Evolutionary conservation across 2,888 invertebrate genomes (phyloP).

Genomic region (Tachina lurida): DNA sequence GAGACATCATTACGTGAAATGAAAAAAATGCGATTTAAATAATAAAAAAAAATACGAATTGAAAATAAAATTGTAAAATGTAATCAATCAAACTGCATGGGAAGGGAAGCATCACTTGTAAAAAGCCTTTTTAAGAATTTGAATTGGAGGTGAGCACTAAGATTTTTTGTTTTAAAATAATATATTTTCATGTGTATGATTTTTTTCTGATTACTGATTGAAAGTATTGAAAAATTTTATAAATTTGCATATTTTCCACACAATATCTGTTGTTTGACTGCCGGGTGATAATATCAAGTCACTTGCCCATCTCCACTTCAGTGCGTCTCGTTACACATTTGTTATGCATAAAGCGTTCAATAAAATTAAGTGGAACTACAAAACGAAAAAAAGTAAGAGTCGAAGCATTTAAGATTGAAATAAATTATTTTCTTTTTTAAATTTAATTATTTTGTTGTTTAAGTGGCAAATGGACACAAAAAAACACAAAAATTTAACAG

Average conservation of each 20-base stretch:
- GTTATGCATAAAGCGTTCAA: conserved; percentile 56
- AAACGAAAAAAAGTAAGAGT: conserved; percentile 24
- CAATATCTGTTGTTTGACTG: no score
- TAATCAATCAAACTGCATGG: background rate
- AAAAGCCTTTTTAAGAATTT: background rate
- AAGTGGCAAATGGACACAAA: background rate
- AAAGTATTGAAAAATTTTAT: no score
- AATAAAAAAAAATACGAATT: conserved; percentile 24
- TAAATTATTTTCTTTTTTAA: conserved; percentile 37
- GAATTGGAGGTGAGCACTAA: background rate
- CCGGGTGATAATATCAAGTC: background rate
- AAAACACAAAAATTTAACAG: conserved; percentile 11
- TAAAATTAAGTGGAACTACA: conserved; percentile 46
- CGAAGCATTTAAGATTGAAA: conserved; percentile 35
- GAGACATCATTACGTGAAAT: conserved; percentile 32
- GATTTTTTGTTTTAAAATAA: no score
- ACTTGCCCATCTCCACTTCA: conserved; percentile 8
- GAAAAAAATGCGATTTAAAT: conserved; percentile 47
- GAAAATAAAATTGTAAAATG: conserved; percentile 36
- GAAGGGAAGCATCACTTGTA: background rate
- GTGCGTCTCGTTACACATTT: conserved; percentile 40
- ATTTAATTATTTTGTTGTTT: conserved; percentile 16
- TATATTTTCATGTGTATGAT: no score
- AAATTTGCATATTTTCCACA: no score
- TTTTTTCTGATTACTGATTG: no score